phyloP scores from a whole-genome alignment of 2,888 invertebrate species.

The Hypselothyrea guttata region DNA sequence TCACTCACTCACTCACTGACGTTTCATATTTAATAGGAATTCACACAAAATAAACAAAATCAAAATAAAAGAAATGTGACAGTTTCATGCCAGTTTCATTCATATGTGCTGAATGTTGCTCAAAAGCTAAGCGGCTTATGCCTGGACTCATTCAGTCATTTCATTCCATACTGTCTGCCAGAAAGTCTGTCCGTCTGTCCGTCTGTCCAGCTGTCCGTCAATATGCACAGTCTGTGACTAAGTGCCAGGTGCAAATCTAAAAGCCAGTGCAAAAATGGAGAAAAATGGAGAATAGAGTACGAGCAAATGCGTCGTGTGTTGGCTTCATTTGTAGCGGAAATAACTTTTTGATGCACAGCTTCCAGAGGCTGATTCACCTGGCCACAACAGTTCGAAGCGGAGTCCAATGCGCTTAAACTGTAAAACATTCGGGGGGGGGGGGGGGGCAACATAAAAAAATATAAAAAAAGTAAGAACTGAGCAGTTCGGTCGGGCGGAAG shows the following conservation, averaged over 20 bases:
- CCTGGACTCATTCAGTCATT: slow-evolving; percentile 15
- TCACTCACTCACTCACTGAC: slow-evolving; percentile 5
- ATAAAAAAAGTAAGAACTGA: no score
- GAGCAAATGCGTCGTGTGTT: slow-evolving; percentile 33
- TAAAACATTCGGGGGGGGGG: slow-evolving; percentile 52
- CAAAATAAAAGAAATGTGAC: slow-evolving; percentile 9
- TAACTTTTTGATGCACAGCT: slow-evolving; percentile 71
- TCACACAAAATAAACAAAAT: slow-evolving; percentile 13
- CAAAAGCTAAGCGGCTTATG: slow-evolving; percentile 72
- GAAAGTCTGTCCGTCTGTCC: not conserved
- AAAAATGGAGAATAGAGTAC: slow-evolving; percentile 25
- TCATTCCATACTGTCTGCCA: no score
- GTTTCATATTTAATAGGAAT: slow-evolving; percentile 28
- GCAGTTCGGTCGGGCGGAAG: no score
- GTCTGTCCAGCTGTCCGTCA: slow-evolving; percentile 12
- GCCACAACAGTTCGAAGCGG: slow-evolving; percentile 47
- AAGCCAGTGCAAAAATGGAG: slow-evolving; percentile 26
- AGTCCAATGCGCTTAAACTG: slow-evolving; percentile 69
- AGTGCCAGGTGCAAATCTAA: slow-evolving; percentile 51
- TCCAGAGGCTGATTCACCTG: slow-evolving; percentile 66
- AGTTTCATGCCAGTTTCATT: slow-evolving; percentile 24
- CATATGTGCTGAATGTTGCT: slow-evolving; percentile 50
- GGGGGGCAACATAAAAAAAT: slow-evolving; percentile 8
- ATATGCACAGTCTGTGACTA: slow-evolving; percentile 33
- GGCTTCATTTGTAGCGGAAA: slow-evolving; percentile 74